Evolutionary conservation across 1,140 invertebrate species (phyloP), one percentile per base, ranked within the genome.

Genomic region (Meloidogyne hapla): DNA sequence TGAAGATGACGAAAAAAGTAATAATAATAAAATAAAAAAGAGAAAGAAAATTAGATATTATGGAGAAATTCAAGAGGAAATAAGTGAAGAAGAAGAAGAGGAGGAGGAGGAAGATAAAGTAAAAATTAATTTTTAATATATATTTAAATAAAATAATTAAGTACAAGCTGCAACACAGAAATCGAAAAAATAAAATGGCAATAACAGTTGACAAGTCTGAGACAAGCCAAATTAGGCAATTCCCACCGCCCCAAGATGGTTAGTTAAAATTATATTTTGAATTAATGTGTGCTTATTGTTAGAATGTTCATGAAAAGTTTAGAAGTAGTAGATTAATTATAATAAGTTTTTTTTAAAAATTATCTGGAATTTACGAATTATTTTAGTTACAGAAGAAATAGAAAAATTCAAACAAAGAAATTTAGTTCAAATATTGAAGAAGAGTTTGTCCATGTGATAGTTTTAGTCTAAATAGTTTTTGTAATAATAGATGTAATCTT

Each of bases 401-500:
- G n/a, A 56, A 56, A 56, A 56, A 21, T 56, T 56, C 48, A 56
- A 56, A 56, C 48, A 56, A 56, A 56, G 48, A 56, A 56, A 56
- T 56, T 56, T 56, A 56, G 48, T 56, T 56, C 2, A n/a, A 56
- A 56, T 15, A 56, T 56, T 56, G 18, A 56, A 21, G 48, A 56
- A n/a, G 2, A 56, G 48, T 56, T n/a, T 56, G 6, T 56, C 48
- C 18, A 56, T 56, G 48, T 56, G 48, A 56, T 56, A n/a, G 48
- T 56, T 56, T 15, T n/a, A n/a, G 6, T 56, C 5, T 56, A 6
- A 33, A 33, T 1, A 33, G 5, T 48, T 48, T 48, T 48, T 48
- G 18, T 48, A 48, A 48, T 48, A 0, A 33, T 33, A 33, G 33
- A 6, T 33, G 33, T 33, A 33, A 33, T 33, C 33, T 33, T 33